phyloP scores from a whole-genome alignment of 92 coral and sea anemone species.

The Meandrina meandrites region DNA sequence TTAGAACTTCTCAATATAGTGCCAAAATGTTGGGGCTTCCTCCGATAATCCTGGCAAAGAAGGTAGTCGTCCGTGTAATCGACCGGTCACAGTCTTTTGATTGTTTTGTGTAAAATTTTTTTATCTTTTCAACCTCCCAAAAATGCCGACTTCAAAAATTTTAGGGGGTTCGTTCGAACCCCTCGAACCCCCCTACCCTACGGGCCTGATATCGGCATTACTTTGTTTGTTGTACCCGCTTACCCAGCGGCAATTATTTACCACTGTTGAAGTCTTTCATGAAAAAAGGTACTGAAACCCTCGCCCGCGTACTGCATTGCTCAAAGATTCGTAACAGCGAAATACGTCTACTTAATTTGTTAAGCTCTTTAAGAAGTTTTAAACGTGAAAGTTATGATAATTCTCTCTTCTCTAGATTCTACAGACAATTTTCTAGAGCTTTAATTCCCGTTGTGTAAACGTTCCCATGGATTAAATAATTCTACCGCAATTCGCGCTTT shows the following conservation, averaged over 20 bases:
- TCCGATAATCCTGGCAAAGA: too few species aligned
- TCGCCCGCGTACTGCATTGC: neutral
- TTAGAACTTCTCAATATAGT: too few species aligned
- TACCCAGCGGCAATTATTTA: neutral
- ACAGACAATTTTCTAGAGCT: neutral
- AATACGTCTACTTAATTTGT: neutral
- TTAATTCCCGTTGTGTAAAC: slow-evolving; percentile 13
- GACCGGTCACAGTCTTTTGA: too few species aligned
- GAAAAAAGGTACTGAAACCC: neutral
- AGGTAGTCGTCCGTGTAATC: too few species aligned
- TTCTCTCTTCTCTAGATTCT: neutral
- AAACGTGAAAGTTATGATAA: neutral
- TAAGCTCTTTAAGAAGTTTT: neutral
- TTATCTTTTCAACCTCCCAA: too few species aligned
- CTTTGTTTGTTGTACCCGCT: slow-evolving; percentile 9
- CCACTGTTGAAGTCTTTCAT: neutral
- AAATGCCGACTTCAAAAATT: too few species aligned
- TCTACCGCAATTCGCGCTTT: slow-evolving; percentile 8
- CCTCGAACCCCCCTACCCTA: too few species aligned
- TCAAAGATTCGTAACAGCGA: neutral
- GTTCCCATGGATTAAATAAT: neutral
- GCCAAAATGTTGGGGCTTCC: too few species aligned
- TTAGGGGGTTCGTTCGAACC: too few species aligned
- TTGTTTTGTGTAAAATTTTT: too few species aligned
- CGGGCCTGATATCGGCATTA: neutral